Evolutionary conservation across 23 tunicate species (phyloP).

Genomic region (Ciona savignyi): DNA sequence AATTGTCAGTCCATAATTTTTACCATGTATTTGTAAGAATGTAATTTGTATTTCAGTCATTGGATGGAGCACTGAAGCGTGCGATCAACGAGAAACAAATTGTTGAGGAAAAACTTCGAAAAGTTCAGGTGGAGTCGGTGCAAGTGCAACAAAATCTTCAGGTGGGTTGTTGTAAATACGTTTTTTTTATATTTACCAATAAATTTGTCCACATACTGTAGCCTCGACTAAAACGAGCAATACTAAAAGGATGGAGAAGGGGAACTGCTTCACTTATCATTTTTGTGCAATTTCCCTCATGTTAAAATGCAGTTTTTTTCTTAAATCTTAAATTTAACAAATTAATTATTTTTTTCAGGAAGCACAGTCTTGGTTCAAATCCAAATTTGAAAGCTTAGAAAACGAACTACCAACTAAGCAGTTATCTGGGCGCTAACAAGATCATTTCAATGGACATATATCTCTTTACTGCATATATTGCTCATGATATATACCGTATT

Average conservation of each 20-base stretch:
- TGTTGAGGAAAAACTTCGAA: conserved; percentile 61
- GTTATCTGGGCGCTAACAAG: no score
- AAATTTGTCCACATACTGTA: neutral
- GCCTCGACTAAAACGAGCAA: neutral
- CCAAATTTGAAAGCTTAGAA: conserved; percentile 55
- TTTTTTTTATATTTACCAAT: neutral
- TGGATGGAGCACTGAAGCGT: conserved; percentile 35
- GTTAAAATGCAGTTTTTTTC: neutral
- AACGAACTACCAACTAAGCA: conserved; percentile 30
- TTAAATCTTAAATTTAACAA: neutral
- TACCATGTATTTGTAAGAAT: no score
- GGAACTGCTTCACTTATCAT: neutral
- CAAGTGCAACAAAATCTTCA: conserved; percentile 77
- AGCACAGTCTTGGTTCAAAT: conserved; percentile 74
- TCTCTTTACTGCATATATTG: no score
- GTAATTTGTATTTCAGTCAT: conserved; percentile 1
- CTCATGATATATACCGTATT: no score
- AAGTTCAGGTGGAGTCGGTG: conserved; percentile 58
- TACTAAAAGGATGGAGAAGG: neutral
- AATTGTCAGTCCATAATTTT: no score
- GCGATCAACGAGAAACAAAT: conserved; percentile 44
- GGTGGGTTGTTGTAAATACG: conserved; percentile 8
- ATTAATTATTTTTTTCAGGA: conserved; percentile 55
- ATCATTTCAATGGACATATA: no score
- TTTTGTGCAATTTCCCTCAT: neutral